phyloP scores from a whole-genome alignment of 2,797 vertebrate genomes.

The Buceros bicornis region DNA sequence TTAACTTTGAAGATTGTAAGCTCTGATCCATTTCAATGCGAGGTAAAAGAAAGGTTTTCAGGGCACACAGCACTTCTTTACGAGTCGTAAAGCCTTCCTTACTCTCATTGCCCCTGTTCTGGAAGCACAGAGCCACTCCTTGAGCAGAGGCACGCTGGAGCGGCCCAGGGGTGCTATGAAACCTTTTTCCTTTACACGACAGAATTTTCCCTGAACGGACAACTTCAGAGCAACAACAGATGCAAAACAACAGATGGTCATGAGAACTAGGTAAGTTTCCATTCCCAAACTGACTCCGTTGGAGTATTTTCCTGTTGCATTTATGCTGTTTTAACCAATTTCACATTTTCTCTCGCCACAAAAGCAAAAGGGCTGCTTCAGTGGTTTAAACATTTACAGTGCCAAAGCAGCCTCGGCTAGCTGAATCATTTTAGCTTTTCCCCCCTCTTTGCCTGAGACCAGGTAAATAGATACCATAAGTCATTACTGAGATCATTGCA shows the following conservation, averaged over 20 bases:
- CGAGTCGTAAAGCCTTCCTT: background rate
- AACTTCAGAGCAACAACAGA: constrained; percentile 7
- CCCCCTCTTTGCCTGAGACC: constrained; percentile 39
- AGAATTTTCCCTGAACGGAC: background rate
- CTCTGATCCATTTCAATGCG: background rate
- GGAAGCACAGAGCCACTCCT: background rate
- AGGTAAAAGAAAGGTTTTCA: background rate
- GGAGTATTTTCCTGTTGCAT: constrained; percentile 50
- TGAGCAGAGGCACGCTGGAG: background rate
- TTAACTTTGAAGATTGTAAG: background rate
- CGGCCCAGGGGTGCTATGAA: background rate
- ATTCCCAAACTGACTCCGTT: constrained; percentile 44
- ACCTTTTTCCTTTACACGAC: background rate
- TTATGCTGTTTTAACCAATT: constrained; percentile 58
- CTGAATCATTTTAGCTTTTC: background rate
- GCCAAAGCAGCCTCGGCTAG: background rate
- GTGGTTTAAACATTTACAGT: constrained; percentile 51
- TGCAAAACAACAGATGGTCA: background rate
- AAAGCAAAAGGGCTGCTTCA: constrained; percentile 24
- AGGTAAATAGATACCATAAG: constrained; percentile 73
- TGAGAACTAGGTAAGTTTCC: constrained; percentile 56
- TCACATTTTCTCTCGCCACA: constrained; percentile 58
- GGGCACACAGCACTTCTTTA: background rate
- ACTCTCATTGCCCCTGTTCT: background rate
- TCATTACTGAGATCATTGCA: constrained; percentile 67